Evolutionary conservation across 2,113 vertebrate genomes (phyloP).

Genomic region (Crotalus helleri): DNA sequence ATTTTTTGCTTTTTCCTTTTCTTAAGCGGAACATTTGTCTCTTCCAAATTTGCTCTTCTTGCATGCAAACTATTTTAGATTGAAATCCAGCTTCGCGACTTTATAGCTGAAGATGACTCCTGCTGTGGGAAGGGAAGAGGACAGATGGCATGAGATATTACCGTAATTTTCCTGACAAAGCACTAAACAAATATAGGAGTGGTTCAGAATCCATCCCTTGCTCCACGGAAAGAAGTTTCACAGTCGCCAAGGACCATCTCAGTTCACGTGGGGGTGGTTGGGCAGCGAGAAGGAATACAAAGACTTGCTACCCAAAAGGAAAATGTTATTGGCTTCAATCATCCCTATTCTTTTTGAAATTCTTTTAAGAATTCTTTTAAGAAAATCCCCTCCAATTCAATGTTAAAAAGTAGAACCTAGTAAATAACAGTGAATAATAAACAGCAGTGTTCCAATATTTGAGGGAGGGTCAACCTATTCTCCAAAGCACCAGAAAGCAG

Average conservation of each 20-base stretch:
- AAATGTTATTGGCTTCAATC: slow-evolving; percentile 21
- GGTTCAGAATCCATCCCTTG: slow-evolving; percentile 52
- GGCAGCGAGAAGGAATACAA: slow-evolving; percentile 6
- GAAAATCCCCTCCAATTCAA: neutral
- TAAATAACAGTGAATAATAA: too few relatives aligned
- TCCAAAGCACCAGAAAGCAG: too few relatives aligned
- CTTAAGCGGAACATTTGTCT: slow-evolving; percentile 10
- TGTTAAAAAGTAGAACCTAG: neutral
- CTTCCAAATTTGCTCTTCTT: neutral
- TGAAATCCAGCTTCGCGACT: slow-evolving; percentile 51
- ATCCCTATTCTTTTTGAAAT: neutral
- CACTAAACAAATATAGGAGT: slow-evolving; percentile 53
- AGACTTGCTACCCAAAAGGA: slow-evolving; percentile 13
- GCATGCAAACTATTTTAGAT: slow-evolving; percentile 30
- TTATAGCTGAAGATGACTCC: slow-evolving; percentile 49
- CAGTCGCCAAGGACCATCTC: slow-evolving; percentile 27
- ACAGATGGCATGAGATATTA: slow-evolving; percentile 67
- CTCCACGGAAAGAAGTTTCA: slow-evolving; percentile 42
- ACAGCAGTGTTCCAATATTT: too few relatives aligned
- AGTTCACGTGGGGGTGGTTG: slow-evolving; percentile 14
- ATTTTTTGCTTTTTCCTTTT: neutral
- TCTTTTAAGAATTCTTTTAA: neutral
- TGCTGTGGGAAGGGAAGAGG: slow-evolving; percentile 44
- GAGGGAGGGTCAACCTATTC: too few relatives aligned
- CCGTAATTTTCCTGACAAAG: slow-evolving; percentile 66